These are phyloP conservation scores for Solenopsis fugax DNA, from an alignment of 1,140 invertebrate genomes.

Conservation along the genomic window DNA sequence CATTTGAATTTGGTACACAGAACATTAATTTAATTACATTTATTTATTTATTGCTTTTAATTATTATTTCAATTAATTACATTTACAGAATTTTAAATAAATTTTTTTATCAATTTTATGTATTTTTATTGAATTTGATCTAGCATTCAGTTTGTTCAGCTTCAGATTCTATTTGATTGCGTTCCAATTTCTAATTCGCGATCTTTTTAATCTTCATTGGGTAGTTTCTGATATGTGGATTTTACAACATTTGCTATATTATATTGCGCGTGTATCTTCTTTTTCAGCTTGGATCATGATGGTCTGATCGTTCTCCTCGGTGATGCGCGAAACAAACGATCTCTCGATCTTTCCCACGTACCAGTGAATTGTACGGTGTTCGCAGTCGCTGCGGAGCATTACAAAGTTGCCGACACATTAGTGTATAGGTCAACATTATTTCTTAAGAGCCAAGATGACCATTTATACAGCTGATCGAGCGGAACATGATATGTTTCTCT, in stretches of 20 bases:
- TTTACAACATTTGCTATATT: neutral
- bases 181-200: neutral
- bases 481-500: neutral
- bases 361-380: constrained; percentile 36
- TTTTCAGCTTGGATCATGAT: constrained; percentile 42
- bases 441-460: neutral
- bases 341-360: neutral
- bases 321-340: constrained; percentile 31
- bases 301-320: constrained; percentile 42
- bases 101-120: too few species aligned
- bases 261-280: neutral
- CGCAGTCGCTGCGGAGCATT: constrained; percentile 39
- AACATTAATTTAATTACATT: too few species aligned
- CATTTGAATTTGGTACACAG: too few species aligned
- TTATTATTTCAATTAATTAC: too few species aligned
- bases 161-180: neutral
- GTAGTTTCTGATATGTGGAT: neutral
- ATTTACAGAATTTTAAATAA: too few species aligned
- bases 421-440: constrained; percentile 48
- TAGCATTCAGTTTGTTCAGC: neutral
- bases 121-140: too few species aligned
- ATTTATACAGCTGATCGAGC: neutral
- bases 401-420: constrained; percentile 50
- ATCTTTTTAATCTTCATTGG: too few species aligned
- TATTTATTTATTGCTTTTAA: too few species aligned